These are phyloP conservation scores for Lethenteron camtschaticum DNA, from an alignment of 2,113 vertebrate species.

Conservation along the genomic window DNA sequence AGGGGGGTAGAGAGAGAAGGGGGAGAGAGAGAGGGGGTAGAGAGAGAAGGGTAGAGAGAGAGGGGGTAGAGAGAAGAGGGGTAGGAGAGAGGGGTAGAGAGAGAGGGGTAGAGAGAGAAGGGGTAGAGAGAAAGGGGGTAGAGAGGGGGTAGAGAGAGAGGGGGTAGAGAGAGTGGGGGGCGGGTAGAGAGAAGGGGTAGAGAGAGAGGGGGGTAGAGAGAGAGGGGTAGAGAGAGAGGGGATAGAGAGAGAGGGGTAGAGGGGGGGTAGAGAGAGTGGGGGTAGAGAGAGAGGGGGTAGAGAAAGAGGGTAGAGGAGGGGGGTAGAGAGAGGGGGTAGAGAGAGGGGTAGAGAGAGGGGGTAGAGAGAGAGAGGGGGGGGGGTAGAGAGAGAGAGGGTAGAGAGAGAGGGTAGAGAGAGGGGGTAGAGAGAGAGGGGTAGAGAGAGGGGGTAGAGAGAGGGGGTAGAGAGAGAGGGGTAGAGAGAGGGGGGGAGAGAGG, in stretches of 20 bases:
- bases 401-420: not conserved
- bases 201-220: not conserved
- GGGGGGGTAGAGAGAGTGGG: not conserved
- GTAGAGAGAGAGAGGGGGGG: not conserved
- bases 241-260: too few species aligned
- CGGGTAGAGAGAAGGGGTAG: not conserved
- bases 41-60: too few species aligned
- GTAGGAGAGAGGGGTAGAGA: too few species aligned
- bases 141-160: not conserved
- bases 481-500: not conserved
- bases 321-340: not conserved
- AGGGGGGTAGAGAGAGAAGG: too few species aligned
- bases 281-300: not conserved
- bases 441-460: not conserved
- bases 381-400: not conserved
- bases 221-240: not conserved
- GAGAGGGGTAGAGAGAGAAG: too few species aligned
- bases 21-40: too few species aligned
- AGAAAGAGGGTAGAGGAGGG: not conserved
- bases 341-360: not conserved
- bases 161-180: not conserved
- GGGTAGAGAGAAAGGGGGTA: too few species aligned
- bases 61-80: too few species aligned
- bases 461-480: not conserved
- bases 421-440: not conserved